A percentile compares a stretch with the other conserved stretches of the same genome.
phyloP scores from a whole-genome alignment of 2,113 vertebrate genomes.

The Hystrix cristata region DNA sequence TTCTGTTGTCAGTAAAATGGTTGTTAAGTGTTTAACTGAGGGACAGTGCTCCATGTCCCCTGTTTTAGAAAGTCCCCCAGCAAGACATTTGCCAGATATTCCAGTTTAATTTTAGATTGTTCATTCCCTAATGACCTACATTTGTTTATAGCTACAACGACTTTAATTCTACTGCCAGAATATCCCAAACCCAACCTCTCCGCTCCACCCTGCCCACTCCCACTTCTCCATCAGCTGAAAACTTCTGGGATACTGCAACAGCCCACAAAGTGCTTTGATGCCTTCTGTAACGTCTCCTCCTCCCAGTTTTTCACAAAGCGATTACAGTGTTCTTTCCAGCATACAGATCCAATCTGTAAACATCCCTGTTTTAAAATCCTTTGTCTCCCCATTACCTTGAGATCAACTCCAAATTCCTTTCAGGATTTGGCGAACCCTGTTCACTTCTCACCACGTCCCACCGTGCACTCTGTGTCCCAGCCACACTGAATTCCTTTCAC shows the following conservation, averaged over 20 bases:
- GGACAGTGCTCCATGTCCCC: neutral
- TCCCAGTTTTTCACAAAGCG: neutral
- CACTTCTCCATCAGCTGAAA: neutral
- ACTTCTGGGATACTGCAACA: neutral
- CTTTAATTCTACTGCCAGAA: slow-evolving; percentile 6
- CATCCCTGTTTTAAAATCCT: neutral
- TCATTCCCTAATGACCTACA: neutral
- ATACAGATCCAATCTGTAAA: neutral
- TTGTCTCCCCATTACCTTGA: neutral
- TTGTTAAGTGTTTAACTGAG: neutral
- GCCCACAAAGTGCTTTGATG: neutral
- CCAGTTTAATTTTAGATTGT: slow-evolving; percentile 9
- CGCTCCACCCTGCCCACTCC: neutral
- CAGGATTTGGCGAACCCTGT: neutral
- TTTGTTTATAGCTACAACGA: neutral
- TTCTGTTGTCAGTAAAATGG: neutral
- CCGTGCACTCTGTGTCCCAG: neutral
- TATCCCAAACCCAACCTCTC: neutral
- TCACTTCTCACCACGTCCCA: neutral
- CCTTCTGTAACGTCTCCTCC: neutral
- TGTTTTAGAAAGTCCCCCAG: neutral
- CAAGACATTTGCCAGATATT: neutral
- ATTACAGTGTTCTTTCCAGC: neutral
- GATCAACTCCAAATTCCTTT: neutral
- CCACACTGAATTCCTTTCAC: neutral